Evolutionary conservation across 2,113 vertebrate genomes (phyloP).

Genomic region (Mormyrus iriodes): DNA sequence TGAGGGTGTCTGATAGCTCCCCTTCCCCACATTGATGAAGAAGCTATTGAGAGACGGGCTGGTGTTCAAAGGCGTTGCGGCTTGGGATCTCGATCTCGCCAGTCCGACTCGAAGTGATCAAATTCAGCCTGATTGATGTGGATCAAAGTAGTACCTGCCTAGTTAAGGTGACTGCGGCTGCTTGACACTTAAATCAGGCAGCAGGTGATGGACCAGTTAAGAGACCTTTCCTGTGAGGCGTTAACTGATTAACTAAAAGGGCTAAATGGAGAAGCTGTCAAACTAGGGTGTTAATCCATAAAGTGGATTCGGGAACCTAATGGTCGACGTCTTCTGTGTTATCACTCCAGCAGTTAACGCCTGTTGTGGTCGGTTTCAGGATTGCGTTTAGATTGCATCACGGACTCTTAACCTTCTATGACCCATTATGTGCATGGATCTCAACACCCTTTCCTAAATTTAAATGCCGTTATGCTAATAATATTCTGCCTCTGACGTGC

Average conservation of each 20-base stretch:
- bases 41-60: constrained; percentile 5
- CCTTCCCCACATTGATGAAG: neutral
- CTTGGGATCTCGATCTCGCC: constrained; percentile 5
- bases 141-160: neutral
- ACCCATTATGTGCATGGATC: neutral
- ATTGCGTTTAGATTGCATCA: constrained; percentile 25
- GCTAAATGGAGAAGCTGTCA: neutral
- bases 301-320: neutral
- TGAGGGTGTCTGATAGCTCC: neutral
- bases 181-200: neutral
- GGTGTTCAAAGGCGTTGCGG: neutral
- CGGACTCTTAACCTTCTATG: neutral
- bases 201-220: neutral
- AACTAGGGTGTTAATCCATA: neutral
- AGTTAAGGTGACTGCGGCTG: neutral
- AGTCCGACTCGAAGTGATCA: neutral
- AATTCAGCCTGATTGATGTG: neutral
- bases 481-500: neutral
- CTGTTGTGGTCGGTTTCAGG: neutral
- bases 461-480: neutral
- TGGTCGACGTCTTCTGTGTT: neutral
- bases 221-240: neutral
- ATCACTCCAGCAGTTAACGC: neutral
- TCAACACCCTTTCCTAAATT: neutral
- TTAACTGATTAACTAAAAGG: neutral